Percentiles rank a stretch among this genome's conserved stretches.
Conservation (phyloP, 2,888 invertebrate genomes). For the Carterocephalus palaemon region DNA sequence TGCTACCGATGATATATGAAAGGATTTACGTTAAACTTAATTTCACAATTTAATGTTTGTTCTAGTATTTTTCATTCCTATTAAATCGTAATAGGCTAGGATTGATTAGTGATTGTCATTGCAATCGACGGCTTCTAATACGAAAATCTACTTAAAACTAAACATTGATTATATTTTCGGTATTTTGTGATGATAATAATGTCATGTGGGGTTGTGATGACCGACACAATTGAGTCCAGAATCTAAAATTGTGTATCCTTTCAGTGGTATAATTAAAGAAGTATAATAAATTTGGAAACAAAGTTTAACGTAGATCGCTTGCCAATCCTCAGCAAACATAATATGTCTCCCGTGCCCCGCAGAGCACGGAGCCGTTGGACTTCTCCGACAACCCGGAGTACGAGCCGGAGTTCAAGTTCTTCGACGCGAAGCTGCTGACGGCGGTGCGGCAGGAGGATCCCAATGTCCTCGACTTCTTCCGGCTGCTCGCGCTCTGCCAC, state of each 20-base stretch:
- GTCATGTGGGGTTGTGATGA: too few species aligned
- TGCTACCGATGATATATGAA: not conserved
- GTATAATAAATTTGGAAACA: not conserved
- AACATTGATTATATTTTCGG: too few species aligned
- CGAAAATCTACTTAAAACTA: too few species aligned
- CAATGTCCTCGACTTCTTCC: slow-evolving; percentile 92
- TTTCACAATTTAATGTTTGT: too few species aligned
- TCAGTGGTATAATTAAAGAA: too few species aligned
- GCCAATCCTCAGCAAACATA: not conserved
- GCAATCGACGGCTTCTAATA: too few species aligned
- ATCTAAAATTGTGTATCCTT: too few species aligned
- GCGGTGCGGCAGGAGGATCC: slow-evolving; percentile 87
- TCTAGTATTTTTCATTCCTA: too few species aligned
- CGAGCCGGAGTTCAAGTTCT: slow-evolving; percentile 96
- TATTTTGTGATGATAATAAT: too few species aligned
- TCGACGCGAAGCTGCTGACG: slow-evolving; percentile 90
- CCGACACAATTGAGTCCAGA: too few species aligned
- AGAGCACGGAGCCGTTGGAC: slow-evolving; percentile 90
- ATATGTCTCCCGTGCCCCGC: slow-evolving; percentile 32
- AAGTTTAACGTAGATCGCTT: slow-evolving; percentile 5
- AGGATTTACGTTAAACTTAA: slow-evolving; percentile 9
- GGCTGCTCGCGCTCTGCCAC: slow-evolving; percentile 96
- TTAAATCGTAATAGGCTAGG: too few species aligned
- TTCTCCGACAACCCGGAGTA: slow-evolving; percentile 96
- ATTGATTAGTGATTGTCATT: too few species aligned